Evolutionary conservation across 1,140 invertebrate species (phyloP).

Genomic region (Brachionus calyciflorus): DNA sequence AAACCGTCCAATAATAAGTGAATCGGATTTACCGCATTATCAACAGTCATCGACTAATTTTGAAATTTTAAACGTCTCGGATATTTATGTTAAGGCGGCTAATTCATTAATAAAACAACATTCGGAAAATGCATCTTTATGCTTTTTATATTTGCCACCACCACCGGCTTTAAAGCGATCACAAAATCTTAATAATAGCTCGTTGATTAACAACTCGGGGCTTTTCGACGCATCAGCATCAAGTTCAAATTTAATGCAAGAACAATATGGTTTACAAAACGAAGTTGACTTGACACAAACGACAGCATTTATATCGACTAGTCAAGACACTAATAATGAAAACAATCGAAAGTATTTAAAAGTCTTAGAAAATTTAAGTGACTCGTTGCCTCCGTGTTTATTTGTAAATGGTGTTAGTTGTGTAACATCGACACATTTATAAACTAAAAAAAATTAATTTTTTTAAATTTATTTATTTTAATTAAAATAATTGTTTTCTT

Average conservation of each 20-base stretch:
- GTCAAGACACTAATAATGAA: conserved; percentile 30
- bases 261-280: neutral
- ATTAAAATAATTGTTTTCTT: no score
- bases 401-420: conserved; percentile 45
- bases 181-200: neutral
- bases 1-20: conserved; percentile 16
- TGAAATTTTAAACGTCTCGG: conserved; percentile 4
- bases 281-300: neutral
- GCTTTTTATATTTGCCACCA: conserved; percentile 42
- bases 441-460: no score
- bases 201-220: neutral
- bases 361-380: conserved; percentile 3
- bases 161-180: conserved; percentile 1
- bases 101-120: conserved; percentile 36
- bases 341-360: conserved; percentile 13
- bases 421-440: conserved; percentile 46
- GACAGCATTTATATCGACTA: conserved; percentile 28
- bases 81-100: conserved; percentile 34
- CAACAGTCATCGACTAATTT: neutral
- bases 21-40: neutral
- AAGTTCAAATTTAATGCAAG: conserved; percentile 28
- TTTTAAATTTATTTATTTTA: no score
- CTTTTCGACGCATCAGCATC: neutral
- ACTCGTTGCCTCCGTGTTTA: conserved; percentile 35
- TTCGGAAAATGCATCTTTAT: conserved; percentile 22